Base-by-base conservation (phyloP, 2,888 invertebrate genomes). In the Pterostichus madidus region DNA sequence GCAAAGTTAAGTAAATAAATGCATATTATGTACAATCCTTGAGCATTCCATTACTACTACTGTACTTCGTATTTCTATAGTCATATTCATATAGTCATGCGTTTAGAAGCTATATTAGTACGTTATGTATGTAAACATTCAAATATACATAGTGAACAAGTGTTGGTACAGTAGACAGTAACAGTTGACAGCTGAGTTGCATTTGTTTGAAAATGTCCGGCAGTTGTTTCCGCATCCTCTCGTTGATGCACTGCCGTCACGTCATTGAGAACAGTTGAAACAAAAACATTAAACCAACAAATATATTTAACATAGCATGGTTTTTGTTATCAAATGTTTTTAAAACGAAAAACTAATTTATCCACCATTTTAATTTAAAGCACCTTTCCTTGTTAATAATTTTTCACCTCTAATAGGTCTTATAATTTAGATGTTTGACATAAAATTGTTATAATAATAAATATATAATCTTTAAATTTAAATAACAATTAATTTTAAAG, bases 21-120 rank as follows among this genome's bases (percentile, higher is more conserved):
- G 68, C 35, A 35, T 44, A 71, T 71, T 71, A 71, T 71, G 44
- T 71, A 71, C 68, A 44, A 71, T 39, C 68, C 68, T 71, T 71
- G 68, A 44, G 17, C 68, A 71, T 71, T 44, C 44, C 39, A 39
- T 56, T 52, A 39, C 52, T 56, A 56, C 49, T 56, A 56, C 56
- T 17, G 24, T 56, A 56, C 17, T 2, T 56, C 56, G 13, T 13
- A 7, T 17, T 17, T 17, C 13, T 56, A 5, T 53, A 15, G 53
- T 15, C 46, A 46, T 49, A 64, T 35, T 24, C 8, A 31, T 59
- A 59, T 59, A 59, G 59, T 11, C 31, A 64, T n/a, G 64, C 35
- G 35, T 32, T 64, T 71, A 71, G 15, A 44, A 71, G 44, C 68
- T 44, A 39, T 39, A 39, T 39, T 71, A 71, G 44, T 39, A 71